A percentile compares a stretch with the other conserved stretches of the same genome.
Conservation (phyloP, 2,797 vertebrate genomes). For the Typhlichthys eigenmanni region DNA sequence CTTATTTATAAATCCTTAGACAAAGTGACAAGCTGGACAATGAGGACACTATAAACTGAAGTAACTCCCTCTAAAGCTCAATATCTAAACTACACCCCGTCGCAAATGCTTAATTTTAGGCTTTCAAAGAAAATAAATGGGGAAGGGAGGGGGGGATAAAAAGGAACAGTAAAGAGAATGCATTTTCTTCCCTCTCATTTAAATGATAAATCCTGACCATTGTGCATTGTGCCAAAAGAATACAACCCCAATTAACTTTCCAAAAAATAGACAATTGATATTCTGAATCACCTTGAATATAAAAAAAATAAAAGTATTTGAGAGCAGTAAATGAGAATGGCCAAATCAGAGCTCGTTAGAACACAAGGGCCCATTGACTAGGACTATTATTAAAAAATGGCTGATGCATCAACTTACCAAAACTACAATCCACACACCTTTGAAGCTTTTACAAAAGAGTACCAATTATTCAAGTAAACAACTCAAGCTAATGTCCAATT, state of each 20-base stretch:
- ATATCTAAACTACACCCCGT: constrained; percentile 17
- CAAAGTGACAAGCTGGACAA: constrained; percentile 2
- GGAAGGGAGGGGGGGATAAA: constrained; percentile 12
- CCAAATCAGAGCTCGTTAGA: constrained; percentile 26
- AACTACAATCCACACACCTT: constrained; percentile 29
- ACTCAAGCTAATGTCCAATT: constrained; percentile 50
- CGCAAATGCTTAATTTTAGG: constrained; percentile 28
- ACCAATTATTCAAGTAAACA: constrained; percentile 63
- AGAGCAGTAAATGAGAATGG: constrained; percentile 35
- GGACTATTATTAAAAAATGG: constrained; percentile 34
- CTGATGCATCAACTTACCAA: constrained; percentile 36
- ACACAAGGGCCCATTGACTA: constrained; percentile 17
- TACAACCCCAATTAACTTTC: constrained; percentile 60
- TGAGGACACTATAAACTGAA: constrained; percentile 2
- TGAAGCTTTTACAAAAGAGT: constrained; percentile 40
- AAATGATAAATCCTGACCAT: constrained; percentile 37
- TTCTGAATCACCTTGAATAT: constrained; percentile 42
- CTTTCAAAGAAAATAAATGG: constrained; percentile 31
- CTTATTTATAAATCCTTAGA: constrained; percentile 2
- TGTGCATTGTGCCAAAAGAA: constrained; percentile 17
- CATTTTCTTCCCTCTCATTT: constrained; percentile 3
- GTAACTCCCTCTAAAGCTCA: constrained; percentile 17
- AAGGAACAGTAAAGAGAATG: background rate
- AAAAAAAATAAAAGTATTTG: constrained; percentile 36
- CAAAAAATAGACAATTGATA: constrained; percentile 40